phyloP scores from a whole-genome alignment of 2,888 invertebrate genomes.

The Gonocerus acuteangulatus region DNA sequence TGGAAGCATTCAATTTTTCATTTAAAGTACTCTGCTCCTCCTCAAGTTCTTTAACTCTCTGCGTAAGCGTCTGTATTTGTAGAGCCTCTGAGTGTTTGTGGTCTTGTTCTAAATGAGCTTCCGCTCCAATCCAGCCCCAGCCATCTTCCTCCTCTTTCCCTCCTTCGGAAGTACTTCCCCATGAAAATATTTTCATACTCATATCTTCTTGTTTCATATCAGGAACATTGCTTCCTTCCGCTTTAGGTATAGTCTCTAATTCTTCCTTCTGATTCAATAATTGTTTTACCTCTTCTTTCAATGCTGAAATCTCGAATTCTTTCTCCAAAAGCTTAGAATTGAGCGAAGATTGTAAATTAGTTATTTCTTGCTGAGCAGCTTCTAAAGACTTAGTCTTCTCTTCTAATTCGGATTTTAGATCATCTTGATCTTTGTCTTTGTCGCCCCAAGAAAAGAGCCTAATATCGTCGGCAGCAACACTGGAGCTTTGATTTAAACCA shows the following conservation, averaged over 20 bases:
- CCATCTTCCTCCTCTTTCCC: conserved; percentile 47
- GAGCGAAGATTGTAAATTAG: conserved; percentile 1
- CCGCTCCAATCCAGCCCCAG: conserved; percentile 55
- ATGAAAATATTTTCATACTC: conserved; percentile 15
- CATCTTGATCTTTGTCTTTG: conserved; percentile 41
- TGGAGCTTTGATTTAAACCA: conserved; percentile 41
- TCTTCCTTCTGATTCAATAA: neutral
- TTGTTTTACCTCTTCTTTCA: conserved; percentile 1
- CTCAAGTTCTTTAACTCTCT: conserved; percentile 43
- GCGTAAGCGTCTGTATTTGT: conserved; percentile 41
- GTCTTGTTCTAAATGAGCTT: conserved; percentile 48
- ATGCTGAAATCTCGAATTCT: neutral
- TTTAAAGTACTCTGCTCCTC: conserved; percentile 48
- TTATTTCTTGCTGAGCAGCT: conserved; percentile 11
- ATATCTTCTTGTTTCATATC: conserved; percentile 7
- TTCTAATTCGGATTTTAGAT: neutral
- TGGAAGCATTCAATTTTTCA: conserved; percentile 56
- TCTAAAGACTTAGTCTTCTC: conserved; percentile 13
- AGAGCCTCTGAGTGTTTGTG: conserved; percentile 53
- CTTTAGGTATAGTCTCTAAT: neutral
- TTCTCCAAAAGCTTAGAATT: conserved; percentile 4
- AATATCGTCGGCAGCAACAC: conserved; percentile 37
- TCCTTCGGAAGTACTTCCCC: conserved; percentile 19
- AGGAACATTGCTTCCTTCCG: neutral
- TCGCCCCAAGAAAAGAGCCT: conserved; percentile 39